Percentiles rank a stretch among this genome's conserved stretches.
Evolutionary conservation across 2,888 invertebrate species (phyloP).

Genomic region (Hesperia comma): DNA sequence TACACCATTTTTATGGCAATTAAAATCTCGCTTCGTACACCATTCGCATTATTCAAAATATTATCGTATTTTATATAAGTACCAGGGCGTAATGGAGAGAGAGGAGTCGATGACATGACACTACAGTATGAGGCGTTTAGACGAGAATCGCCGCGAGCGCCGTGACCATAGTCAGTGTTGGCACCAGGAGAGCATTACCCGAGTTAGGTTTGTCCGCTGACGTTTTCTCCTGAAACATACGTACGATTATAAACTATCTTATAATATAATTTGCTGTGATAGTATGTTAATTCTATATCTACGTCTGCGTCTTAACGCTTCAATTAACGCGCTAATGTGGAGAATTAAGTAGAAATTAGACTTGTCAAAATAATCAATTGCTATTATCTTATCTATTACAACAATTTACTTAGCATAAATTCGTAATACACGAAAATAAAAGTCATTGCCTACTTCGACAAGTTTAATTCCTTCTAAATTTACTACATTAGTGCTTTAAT

Average conservation of each 20-base stretch:
- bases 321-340: too few relatives aligned
- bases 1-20: neutral
- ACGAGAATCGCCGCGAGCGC: slow-evolving; percentile 10
- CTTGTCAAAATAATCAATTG: too few relatives aligned
- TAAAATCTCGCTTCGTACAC: neutral
- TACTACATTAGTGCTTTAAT: too few relatives aligned
- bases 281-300: too few relatives aligned
- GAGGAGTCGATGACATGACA: slow-evolving; percentile 15
- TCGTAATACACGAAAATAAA: too few relatives aligned
- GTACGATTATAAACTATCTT: neutral
- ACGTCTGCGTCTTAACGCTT: too few relatives aligned
- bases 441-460: too few relatives aligned
- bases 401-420: too few relatives aligned
- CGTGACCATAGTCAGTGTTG: slow-evolving; percentile 3
- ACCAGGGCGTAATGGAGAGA: slow-evolving; percentile 32
- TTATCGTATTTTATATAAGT: slow-evolving; percentile 22
- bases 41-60: slow-evolving; percentile 8
- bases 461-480: too few relatives aligned
- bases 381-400: too few relatives aligned
- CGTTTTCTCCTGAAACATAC: slow-evolving; percentile 10
- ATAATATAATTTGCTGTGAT: too few relatives aligned
- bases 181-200: slow-evolving; percentile 2
- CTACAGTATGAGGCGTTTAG: neutral
- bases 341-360: too few relatives aligned
- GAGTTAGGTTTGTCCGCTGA: slow-evolving; percentile 3